phyloP scores from a whole-genome alignment of 1,140 invertebrate genomes.

The Drosophila erecta region DNA sequence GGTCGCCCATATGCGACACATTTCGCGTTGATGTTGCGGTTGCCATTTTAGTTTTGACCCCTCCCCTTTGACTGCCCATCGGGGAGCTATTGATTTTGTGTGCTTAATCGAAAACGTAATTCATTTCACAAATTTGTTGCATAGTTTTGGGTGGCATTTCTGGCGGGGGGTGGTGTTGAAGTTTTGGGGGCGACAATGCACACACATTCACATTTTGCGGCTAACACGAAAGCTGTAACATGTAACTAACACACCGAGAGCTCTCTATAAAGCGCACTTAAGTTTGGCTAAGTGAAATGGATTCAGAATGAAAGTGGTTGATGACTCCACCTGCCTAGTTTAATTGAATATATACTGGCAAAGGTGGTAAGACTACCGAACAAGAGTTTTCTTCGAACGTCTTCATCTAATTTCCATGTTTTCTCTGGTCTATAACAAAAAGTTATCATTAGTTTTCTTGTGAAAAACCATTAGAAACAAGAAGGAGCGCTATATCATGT shows the following conservation, averaged over 20 bases:
- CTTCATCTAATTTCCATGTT: not conserved
- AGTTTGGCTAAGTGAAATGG: conserved; percentile 8
- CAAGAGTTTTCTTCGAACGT: no score
- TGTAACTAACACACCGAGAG: conserved; percentile 28
- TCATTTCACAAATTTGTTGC: conserved; percentile 37
- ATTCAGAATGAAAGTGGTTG: conserved; percentile 1
- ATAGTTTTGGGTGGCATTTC: not conserved
- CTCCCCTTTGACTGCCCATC: not conserved
- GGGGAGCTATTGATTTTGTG: conserved; percentile 35
- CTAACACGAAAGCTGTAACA: conserved; percentile 18
- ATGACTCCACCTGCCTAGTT: not conserved
- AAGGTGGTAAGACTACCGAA: no score
- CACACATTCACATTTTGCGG: conserved; percentile 19
- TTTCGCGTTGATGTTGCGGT: conserved; percentile 63
- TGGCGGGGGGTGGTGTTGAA: not conserved
- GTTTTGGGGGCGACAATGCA: not conserved
- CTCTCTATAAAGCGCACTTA: conserved; percentile 22
- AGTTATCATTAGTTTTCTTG: no score
- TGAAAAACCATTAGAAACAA: no score
- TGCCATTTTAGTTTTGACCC: conserved; percentile 40
- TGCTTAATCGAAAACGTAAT: conserved; percentile 45
- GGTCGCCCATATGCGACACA: conserved; percentile 63
- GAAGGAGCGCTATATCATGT: no score
- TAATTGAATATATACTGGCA: not conserved
- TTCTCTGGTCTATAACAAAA: no score